phyloP scores from a whole-genome alignment of 2,113 vertebrate genomes.

The Leucoraja erinaceus region DNA sequence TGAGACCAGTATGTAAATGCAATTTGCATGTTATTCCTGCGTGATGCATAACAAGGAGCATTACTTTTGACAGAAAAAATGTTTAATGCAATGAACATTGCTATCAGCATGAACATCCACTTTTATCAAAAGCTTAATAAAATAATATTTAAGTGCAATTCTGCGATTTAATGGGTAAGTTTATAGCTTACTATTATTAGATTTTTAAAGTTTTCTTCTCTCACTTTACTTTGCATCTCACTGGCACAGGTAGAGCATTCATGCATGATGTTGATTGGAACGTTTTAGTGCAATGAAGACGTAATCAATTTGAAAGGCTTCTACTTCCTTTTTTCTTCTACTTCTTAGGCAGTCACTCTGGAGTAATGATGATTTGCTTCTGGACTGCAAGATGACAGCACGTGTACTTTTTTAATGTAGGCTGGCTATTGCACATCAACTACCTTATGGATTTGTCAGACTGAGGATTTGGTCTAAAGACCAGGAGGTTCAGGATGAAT shows the following conservation, averaged over 20 bases:
- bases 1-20: not conserved
- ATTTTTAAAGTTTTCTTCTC: not conserved
- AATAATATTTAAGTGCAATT: not conserved
- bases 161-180: not conserved
- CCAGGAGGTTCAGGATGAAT: too few species aligned
- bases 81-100: not conserved
- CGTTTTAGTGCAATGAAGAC: not conserved
- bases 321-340: too few species aligned
- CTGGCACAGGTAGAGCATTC: not conserved
- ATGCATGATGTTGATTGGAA: not conserved
- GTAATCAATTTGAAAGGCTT: too few species aligned
- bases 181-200: not conserved
- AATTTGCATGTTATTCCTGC: not conserved
- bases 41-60: not conserved
- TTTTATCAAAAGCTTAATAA: not conserved
- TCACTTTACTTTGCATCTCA: not conserved
- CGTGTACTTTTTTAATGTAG: too few species aligned
- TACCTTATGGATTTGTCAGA: too few species aligned
- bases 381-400: too few species aligned
- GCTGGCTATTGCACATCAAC: too few species aligned
- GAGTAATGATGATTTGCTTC: too few species aligned
- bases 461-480: too few species aligned
- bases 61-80: not conserved
- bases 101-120: slow-evolving; percentile 4
- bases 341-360: too few species aligned